These are phyloP conservation scores for Formica selysi DNA, from an alignment of 1,140 invertebrate species.

Conservation along the genomic window DNA sequence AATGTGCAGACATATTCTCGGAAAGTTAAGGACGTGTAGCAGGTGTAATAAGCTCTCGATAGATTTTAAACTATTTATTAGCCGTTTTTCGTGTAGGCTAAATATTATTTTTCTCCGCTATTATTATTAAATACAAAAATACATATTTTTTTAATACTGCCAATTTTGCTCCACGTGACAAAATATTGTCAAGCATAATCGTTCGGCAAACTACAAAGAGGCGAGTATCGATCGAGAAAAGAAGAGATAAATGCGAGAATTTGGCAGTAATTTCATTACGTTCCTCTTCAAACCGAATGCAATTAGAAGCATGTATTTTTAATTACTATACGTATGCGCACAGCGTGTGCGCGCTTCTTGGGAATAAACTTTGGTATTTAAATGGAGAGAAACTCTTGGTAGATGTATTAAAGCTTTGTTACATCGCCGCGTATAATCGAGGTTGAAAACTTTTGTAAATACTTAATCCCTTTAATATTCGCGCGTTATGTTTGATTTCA, in stretches of 20 bases:
- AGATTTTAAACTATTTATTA: constrained; percentile 9
- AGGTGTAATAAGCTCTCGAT: neutral
- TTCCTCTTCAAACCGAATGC: constrained; percentile 30
- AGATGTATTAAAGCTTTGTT: constrained; percentile 34
- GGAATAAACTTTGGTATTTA: constrained; percentile 62
- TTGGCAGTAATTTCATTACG: constrained; percentile 44
- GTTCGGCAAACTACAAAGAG: neutral
- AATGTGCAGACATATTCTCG: neutral
- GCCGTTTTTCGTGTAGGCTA: neutral
- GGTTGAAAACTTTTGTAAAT: constrained; percentile 1
- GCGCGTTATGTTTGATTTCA: neutral
- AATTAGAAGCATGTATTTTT: constrained; percentile 54
- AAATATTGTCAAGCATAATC: neutral
- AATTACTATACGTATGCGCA: constrained; percentile 31
- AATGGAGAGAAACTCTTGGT: constrained; percentile 45
- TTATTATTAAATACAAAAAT: constrained; percentile 14
- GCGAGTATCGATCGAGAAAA: constrained; percentile 13
- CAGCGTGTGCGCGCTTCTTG: constrained; percentile 16
- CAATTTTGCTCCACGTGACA: neutral
- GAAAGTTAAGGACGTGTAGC: constrained; percentile 12
- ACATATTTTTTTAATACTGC: neutral
- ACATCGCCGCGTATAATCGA: constrained; percentile 20
- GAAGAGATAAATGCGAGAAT: constrained; percentile 19
- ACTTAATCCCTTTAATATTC: neutral
- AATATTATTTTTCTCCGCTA: neutral